A percentile compares a stretch with the other conserved stretches of the same genome.
phyloP scores from a whole-genome alignment of 2,113 vertebrate species.

The Tragelaphus buxtoni region DNA sequence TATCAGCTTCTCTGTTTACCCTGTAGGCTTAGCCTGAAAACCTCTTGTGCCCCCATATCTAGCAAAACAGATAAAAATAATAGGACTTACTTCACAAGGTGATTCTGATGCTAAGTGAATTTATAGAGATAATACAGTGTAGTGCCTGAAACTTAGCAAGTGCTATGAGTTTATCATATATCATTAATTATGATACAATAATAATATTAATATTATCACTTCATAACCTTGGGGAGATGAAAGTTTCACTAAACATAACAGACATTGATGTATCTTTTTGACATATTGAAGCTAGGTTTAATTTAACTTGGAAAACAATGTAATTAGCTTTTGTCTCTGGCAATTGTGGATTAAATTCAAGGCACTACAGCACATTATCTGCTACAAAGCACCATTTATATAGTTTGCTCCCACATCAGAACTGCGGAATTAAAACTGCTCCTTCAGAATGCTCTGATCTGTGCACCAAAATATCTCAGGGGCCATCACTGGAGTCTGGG shows the following conservation, averaged over 20 bases:
- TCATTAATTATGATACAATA: background rate
- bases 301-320: background rate
- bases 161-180: background rate
- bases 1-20: background rate
- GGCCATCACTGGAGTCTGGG: background rate
- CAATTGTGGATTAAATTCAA: background rate
- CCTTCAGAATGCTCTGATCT: background rate
- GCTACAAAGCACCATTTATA: background rate
- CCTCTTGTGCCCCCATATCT: background rate
- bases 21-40: background rate
- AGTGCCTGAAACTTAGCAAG: background rate
- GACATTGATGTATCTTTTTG: background rate
- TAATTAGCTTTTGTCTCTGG: background rate
- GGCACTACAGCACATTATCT: background rate
- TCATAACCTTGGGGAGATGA: background rate
- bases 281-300: background rate
- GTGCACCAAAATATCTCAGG: background rate
- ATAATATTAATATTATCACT: background rate
- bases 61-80: background rate
- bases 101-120: background rate
- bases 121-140: background rate
- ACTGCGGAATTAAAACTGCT: background rate
- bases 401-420: slow-evolving; percentile 43
- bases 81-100: background rate
- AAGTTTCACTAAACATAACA: background rate